Evolutionary conservation across 2,113 vertebrate genomes (phyloP).

Genomic region (mouse (Mus musculus)): DNA sequence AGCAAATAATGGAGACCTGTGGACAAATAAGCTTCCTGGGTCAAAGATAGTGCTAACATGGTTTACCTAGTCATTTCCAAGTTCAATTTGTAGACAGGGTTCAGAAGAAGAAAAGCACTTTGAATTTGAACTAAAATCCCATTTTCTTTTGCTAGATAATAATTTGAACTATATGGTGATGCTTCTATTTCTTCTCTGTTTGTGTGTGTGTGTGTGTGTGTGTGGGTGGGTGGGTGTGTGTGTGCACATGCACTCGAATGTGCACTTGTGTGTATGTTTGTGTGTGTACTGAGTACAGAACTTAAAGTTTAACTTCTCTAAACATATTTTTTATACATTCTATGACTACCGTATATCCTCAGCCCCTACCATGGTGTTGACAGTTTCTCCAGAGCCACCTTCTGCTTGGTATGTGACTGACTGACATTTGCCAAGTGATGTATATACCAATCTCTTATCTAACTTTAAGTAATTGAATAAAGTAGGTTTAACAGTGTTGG

Average conservation of each 20-base stretch:
- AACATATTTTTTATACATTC: too few species aligned
- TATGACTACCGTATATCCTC: fast-evolving
- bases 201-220: not conserved
- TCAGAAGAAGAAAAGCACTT: not conserved
- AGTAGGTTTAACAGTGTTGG: not conserved
- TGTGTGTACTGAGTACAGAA: not conserved
- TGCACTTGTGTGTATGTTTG: not conserved
- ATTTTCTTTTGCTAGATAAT: not conserved
- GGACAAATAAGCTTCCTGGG: not conserved
- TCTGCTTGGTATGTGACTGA: not conserved
- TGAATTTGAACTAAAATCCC: conserved; percentile 5
- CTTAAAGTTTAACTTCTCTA: not conserved
- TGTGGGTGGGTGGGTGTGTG: not conserved
- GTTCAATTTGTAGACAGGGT: not conserved
- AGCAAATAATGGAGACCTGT: not conserved
- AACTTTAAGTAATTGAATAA: conserved; percentile 1
- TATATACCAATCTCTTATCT: not conserved
- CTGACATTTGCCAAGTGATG: not conserved
- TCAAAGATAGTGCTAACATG: not conserved
- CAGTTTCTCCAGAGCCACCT: not conserved
- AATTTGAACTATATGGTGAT: not conserved
- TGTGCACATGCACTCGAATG: not conserved
- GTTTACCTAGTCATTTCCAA: not conserved
- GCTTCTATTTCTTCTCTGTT: not conserved
- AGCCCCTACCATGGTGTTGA: not conserved